Conservation (phyloP, 2,888 invertebrate species). For the Drosophila kuntzei region DNA sequence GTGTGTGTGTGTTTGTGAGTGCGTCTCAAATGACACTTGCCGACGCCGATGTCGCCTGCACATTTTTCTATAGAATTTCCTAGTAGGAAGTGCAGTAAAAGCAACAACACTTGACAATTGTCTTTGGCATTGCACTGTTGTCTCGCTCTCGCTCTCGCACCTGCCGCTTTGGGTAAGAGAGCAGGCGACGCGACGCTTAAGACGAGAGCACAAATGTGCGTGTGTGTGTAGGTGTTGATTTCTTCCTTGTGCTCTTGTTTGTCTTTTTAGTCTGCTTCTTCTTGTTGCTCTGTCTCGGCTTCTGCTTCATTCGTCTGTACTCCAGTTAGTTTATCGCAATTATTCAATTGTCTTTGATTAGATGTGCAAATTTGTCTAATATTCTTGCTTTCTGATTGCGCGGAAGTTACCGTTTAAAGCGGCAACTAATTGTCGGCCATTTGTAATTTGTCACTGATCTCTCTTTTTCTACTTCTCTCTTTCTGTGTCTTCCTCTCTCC, state of each 20-base stretch:
- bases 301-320: constrained; percentile 15
- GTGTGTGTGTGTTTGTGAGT: constrained; percentile 44
- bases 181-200: constrained; percentile 9
- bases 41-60: constrained; percentile 51
- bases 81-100: constrained; percentile 74
- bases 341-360: constrained; percentile 82
- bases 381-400: constrained; percentile 40
- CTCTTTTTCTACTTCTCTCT: background rate
- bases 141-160: constrained; percentile 60
- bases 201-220: constrained; percentile 11
- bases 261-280: background rate
- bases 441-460: constrained; percentile 70
- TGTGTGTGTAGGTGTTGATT: constrained; percentile 42
- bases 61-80: constrained; percentile 72
- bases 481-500: background rate
- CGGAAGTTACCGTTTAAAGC: constrained; percentile 69
- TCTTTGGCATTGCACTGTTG: constrained; percentile 46
- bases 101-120: constrained; percentile 67
- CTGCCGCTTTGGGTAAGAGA: constrained; percentile 41
- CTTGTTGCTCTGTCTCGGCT: background rate
- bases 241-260: constrained; percentile 36
- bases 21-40: constrained; percentile 79
- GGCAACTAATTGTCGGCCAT: constrained; percentile 49
- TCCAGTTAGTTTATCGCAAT: constrained; percentile 65
- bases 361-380: constrained; percentile 81